Evolutionary conservation across 2,888 invertebrate genomes (phyloP), one percentile per base, ranked within the genome.

Genomic region (Pseudanteris insignis): DNA sequence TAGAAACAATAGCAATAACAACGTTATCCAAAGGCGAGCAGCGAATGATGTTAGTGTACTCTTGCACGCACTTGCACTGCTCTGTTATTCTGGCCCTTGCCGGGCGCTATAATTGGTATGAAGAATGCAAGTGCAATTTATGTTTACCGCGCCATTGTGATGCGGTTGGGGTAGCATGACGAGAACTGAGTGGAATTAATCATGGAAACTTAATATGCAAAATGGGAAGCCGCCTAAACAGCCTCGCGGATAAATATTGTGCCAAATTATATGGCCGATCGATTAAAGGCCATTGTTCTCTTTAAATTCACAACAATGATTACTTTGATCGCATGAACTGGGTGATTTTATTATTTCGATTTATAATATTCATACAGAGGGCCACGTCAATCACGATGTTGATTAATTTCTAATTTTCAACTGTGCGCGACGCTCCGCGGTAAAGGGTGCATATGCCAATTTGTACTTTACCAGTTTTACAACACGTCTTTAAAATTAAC

Each of bases 71-170:
- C n/a, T n/a, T n/a, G n/a, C n/a, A n/a, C n/a, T n/a, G n/a, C n/a
- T n/a, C n/a, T n/a, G n/a, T n/a, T n/a, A n/a, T n/a, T n/a, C n/a
- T n/a, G n/a, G n/a, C n/a, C n/a, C n/a, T n/a, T n/a, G n/a, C n/a
- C n/a, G n/a, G n/a, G n/a, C n/a, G n/a, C 46, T 44, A 47, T 46
- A 51, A 44, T 51, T 59, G 43, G 54, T 50, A 61, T 61, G 61
- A 61, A 61, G 61, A 61, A 61, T 61, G 54, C 61, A 61, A 50
- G 54, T 48, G 61, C 54, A 61, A 61, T 61, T 61, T 47, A 55
- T 47, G 61, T 55, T 61, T 61, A 50, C 61, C 34, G 18, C 54
- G 54, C 50, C 46, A 61, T 61, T 61, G 61, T 55, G 47, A 61
- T 61, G 54, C 61, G 48, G 61, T 61, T 44, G 37, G 54, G 50